phyloP scores from a whole-genome alignment of 1,140 invertebrate species.

The Hyphantria cunea region DNA sequence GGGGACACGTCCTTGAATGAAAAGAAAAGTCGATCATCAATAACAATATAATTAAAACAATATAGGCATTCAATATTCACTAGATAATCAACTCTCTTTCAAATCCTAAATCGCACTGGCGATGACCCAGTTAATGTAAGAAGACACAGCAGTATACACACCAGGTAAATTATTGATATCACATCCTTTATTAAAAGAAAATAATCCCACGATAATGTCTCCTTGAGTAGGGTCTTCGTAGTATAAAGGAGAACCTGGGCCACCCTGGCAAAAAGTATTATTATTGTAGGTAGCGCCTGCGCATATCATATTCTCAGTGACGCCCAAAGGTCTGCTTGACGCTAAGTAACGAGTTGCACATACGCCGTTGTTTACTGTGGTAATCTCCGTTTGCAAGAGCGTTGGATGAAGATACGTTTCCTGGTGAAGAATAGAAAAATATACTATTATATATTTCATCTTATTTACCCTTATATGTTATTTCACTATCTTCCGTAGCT shows the following conservation, averaged over 20 bases:
- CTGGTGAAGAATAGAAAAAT: constrained; percentile 19
- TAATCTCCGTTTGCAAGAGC: constrained; percentile 49
- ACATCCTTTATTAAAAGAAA: constrained; percentile 5
- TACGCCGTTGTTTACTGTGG: constrained; percentile 39
- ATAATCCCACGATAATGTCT: constrained; percentile 51
- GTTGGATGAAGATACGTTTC: constrained; percentile 57
- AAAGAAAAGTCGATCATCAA: too few relatives aligned
- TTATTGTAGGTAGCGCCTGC: constrained; percentile 57
- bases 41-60: too few relatives aligned
- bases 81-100: too few relatives aligned
- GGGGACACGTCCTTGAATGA: too few relatives aligned
- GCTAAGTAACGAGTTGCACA: constrained; percentile 36
- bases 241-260: constrained; percentile 84
- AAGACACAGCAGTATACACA: constrained; percentile 80
- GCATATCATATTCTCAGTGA: constrained; percentile 53
- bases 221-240: constrained; percentile 54
- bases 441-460: too few relatives aligned
- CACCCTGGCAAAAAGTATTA: constrained; percentile 82
- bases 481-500: too few relatives aligned
- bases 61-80: too few relatives aligned
- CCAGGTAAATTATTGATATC: constrained; percentile 77
- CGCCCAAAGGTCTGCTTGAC: neutral
- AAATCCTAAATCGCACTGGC: neutral
- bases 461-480: too few relatives aligned
- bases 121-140: constrained; percentile 32